Evolutionary conservation across 2,888 invertebrate species (phyloP), one percentile per base, ranked within the genome.

Genomic region (Nebria brevicollis): DNA sequence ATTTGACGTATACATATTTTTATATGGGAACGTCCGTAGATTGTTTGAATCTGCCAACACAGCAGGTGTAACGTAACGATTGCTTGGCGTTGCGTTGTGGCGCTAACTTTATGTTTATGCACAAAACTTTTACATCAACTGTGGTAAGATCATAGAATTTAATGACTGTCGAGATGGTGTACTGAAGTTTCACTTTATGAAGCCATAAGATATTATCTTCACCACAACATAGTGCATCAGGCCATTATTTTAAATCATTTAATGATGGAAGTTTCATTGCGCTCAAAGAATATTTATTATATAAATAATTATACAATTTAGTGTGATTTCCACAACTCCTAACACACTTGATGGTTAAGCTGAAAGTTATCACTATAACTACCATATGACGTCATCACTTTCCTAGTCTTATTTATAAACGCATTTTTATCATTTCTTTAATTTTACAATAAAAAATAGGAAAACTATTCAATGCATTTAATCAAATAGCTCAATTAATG

Each of bases 41-140:
- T 3, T 54, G 54, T 13, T 54, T 70, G 70, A 70, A 70, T 70
- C 70, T 70, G 70, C 70, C 34, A 70, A 11, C 20, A 34, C 25
- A 25, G 70, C 70, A 70, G 70, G 34, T 70, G 70, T 20, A 70
- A 70, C 70, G 25, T 25, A 34, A 70, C 15, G 70, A 70, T 54
- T 54, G 54, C 54, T 54, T 54, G 8, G 54, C 54, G 54, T 43
- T 43, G 10, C 10, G 43, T 54, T 54, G 54, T 70, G 70, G 70
- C 70, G 70, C 70, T 70, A 26, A 70, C 70, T 70, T 70, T 25
- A 68, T 26, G 54, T 54, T 54, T 13, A 54, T 54, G 54, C 54
- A 54, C 54, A 54, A 54, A 54, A 54, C 54, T 54, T 54, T 54
- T 54, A 54, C 8, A 54, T 13, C 54, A 8, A 54, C 13, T 54